phyloP scores from a whole-genome alignment of 1,140 invertebrate species.

The Medauroidea extradentata region DNA sequence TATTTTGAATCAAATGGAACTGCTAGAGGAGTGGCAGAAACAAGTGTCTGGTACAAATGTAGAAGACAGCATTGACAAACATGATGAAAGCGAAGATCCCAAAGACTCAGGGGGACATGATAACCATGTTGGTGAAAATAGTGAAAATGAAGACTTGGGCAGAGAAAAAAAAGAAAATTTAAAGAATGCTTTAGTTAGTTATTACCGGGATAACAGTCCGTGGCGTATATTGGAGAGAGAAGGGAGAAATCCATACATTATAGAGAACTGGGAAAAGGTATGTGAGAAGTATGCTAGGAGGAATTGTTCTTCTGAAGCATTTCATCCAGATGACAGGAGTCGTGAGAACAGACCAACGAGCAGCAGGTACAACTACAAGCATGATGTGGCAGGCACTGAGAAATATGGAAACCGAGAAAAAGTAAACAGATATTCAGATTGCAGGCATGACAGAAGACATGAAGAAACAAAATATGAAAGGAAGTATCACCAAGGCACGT shows the following conservation, averaged over 20 bases:
- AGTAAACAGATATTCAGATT: neutral
- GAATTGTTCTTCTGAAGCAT: neutral
- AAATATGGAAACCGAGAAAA: neutral
- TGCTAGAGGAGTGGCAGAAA: neutral
- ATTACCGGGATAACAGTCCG: neutral
- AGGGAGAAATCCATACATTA: neutral
- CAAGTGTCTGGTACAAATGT: neutral
- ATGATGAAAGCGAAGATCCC: no score
- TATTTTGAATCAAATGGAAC: neutral
- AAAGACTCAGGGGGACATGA: no score
- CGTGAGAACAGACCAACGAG: neutral
- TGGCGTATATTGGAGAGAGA: neutral
- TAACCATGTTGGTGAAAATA: neutral
- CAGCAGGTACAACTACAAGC: neutral
- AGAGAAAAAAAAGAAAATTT: neutral
- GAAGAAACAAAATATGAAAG: neutral
- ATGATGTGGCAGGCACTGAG: neutral
- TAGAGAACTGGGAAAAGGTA: neutral
- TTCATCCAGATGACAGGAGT: neutral
- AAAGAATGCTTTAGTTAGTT: neutral
- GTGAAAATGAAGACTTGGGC: neutral
- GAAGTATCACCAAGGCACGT: neutral
- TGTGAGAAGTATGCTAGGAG: neutral
- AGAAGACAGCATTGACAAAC: neutral
- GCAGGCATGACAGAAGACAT: neutral